Evolutionary conservation across 2,113 vertebrate species (phyloP), one percentile per base, ranked within the genome.

Genomic region (Entosphenus tridentatus): DNA sequence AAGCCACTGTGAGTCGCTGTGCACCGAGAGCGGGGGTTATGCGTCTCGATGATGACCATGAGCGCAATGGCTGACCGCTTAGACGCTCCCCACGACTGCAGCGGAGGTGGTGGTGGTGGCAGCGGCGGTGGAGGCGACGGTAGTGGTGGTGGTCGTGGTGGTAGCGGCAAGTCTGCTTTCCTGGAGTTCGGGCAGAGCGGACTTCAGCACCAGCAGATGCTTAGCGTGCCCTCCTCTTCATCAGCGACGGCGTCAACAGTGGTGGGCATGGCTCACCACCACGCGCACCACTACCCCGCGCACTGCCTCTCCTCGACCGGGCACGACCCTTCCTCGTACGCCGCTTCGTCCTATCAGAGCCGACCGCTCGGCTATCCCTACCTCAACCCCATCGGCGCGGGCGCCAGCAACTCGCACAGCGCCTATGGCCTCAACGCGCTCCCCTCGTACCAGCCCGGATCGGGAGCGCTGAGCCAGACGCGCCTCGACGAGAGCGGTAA

Each of bases 81-180:
- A 10, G 62, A 65, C 62, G 62, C 62, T n/a, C 62, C 62, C 62
- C n/a, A 65, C 39, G 39, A 39, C 39, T 39, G 39, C 39, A 39
- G 39, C 39, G 39, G 5, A 6, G 39, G 39, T 39, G 39, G 39
- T 21, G 21, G 21, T 21, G 21, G 21, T 7, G 6, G 39, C 4
- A 7, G 39, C 39, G 39, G 39, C 6, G 39, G 39, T 7, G 39
- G 39, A 39, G 39, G 39, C 39, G 39, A 39, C 39, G 39, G 39
- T 39, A 39, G 39, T 39, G 39, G 39, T 39, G 39, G 39, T 39
- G 39, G 39, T 39, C 39, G 39, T 39, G 39, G 39, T 39, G 39
- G 39, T n/a, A 16, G 62, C 10, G 62, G 62, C 62, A 65, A 65
- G 62, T 65, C 62, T n/a, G 62, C 62, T n/a, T 65, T 65, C 62